These are phyloP conservation scores for Amblyopsis hoosieri DNA, from an alignment of 2,797 vertebrate genomes.

Conservation along the genomic window DNA sequence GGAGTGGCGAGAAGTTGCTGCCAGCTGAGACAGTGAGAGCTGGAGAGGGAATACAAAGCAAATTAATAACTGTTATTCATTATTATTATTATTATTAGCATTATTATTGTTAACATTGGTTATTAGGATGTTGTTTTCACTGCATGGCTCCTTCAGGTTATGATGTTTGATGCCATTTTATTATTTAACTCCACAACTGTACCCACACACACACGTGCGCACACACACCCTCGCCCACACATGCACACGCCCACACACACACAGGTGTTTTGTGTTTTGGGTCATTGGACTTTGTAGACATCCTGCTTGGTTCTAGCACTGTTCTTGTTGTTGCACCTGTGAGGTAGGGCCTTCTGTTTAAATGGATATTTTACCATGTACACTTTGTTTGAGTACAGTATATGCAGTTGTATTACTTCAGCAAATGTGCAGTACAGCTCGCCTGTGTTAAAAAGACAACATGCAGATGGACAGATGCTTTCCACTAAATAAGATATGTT, in stretches of 20 bases:
- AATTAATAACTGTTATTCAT: slow-evolving; percentile 63
- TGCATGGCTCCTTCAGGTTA: slow-evolving; percentile 33
- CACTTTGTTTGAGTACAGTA: too few relatives aligned
- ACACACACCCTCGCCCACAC: slow-evolving; percentile 13
- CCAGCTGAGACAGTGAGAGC: slow-evolving; percentile 91
- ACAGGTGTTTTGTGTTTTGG: not conserved
- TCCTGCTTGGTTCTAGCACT: too few relatives aligned
- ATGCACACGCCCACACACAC: slow-evolving; percentile 8
- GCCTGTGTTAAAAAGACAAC: too few relatives aligned
- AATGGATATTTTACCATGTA: too few relatives aligned
- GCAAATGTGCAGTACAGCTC: too few relatives aligned
- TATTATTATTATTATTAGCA: slow-evolving; percentile 32
- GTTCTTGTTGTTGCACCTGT: too few relatives aligned
- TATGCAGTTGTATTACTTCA: too few relatives aligned
- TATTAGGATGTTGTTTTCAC: slow-evolving; percentile 40
- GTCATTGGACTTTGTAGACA: too few relatives aligned
- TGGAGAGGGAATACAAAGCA: slow-evolving; percentile 76
- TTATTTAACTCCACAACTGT: not conserved
- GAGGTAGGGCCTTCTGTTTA: too few relatives aligned
- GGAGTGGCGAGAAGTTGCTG: slow-evolving; percentile 68
- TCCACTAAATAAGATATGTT: too few relatives aligned
- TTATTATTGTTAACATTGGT: slow-evolving; percentile 32
- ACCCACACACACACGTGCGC: slow-evolving; percentile 23
- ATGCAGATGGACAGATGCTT: too few relatives aligned
- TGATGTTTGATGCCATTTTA: too few relatives aligned